These are phyloP conservation scores for Psittacula derbiana DNA, from an alignment of 2,797 vertebrate species.

Conservation along the genomic window DNA sequence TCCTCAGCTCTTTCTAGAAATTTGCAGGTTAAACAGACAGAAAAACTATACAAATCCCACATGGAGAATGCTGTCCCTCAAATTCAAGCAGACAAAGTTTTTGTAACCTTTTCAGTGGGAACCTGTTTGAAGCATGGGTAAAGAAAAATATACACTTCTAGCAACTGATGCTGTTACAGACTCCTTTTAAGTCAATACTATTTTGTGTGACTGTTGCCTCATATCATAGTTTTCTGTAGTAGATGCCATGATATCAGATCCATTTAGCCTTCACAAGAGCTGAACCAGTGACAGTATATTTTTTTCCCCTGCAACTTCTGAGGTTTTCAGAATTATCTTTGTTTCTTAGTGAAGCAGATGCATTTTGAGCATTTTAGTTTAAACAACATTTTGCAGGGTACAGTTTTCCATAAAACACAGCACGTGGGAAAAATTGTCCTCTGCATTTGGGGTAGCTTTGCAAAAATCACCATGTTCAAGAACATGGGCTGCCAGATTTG, in stretches of 20 bases:
- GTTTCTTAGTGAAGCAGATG: background rate
- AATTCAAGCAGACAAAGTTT: background rate
- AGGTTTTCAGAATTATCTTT: background rate
- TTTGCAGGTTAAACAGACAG: background rate
- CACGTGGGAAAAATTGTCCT: background rate
- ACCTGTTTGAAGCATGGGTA: fast-evolving
- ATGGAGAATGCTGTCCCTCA: background rate
- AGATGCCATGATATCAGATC: background rate
- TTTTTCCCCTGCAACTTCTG: background rate
- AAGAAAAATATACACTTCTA: background rate
- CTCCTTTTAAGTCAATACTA: background rate
- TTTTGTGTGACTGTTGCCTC: background rate
- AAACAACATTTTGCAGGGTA: background rate
- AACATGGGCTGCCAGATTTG: background rate
- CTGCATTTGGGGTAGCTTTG: background rate
- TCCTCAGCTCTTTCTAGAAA: background rate
- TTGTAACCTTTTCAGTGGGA: background rate
- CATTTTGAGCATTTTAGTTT: background rate
- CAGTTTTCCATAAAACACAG: background rate
- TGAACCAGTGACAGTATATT: background rate
- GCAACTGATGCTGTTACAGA: fast-evolving
- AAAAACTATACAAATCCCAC: background rate
- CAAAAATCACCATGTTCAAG: background rate
- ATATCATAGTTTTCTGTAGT: background rate
- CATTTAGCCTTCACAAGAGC: background rate